Evolutionary conservation across 2,113 vertebrate genomes (phyloP), one percentile per base, ranked within the genome.

Genomic region (Dunckerocampus dactyliophorus): DNA sequence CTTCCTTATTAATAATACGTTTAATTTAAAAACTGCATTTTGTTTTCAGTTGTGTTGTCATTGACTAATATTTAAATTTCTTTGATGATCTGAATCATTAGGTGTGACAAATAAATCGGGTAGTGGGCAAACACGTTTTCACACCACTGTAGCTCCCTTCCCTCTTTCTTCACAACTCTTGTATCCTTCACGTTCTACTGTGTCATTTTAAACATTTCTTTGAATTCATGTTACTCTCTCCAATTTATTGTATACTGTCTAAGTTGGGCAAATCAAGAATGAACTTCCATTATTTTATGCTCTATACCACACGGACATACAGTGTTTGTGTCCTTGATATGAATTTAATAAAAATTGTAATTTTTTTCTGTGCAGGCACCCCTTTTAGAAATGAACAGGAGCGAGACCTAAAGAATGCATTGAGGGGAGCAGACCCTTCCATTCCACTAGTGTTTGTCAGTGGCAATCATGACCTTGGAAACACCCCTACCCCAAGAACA

Each of bases 391-490:
- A 92, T 61, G 89, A 74, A 2, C 96, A 99, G 81, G 93, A 92
- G 28, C 79, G 43, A 49, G 96, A 98, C 82, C 82, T 98, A 71
- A 96, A 95, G 87, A 83, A 51, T 0, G 89, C 86, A 17, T 84
- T 99, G 69, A 84, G 72, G 51, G 82, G 46, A 2, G 83, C 91
- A 0, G 76, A 94, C 77, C 77, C 80, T 1, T 88, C 91, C 58
- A 95, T 98, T 72, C 96, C 95, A 0, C 77, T 97, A 63, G 92
- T 98, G 15, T 92, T 98, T 0, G 95, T 97, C 90, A 98, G 95
- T 16, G 96, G 96, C 67, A 99, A 99, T 78, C 97, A 98, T 0
- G 95, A 98, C 56, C 63, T 98, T 42, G 94, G 95, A 67, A 97
- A 99, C 55, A 50, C 81, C 11, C 96, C 97, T 6, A 97, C 95